A percentile compares a stretch with the other conserved stretches of the same genome.
Conservation (phyloP, 2,888 invertebrate genomes). For the Galerucella nymphaeae region DNA sequence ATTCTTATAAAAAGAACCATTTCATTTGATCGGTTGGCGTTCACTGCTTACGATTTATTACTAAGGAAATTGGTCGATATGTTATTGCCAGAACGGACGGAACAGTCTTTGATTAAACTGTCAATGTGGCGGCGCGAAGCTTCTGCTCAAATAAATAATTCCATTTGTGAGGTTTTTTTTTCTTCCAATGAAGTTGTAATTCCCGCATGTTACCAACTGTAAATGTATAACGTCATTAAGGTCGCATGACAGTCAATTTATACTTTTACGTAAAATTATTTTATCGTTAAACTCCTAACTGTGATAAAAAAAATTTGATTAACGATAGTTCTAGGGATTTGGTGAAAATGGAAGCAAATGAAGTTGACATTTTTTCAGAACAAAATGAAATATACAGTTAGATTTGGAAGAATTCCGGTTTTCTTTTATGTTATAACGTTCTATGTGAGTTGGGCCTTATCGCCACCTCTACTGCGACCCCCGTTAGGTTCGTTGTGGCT, state of each 20-base stretch:
- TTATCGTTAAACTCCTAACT: neutral
- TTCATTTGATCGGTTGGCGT: constrained; percentile 32
- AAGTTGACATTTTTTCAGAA: neutral
- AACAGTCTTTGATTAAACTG: constrained; percentile 45
- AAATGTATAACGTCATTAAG: constrained; percentile 2
- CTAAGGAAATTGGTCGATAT: constrained; percentile 44
- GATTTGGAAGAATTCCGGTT: no score
- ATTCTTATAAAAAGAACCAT: constrained; percentile 39
- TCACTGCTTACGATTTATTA: constrained; percentile 44
- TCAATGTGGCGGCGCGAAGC: constrained; percentile 37
- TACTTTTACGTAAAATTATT: neutral
- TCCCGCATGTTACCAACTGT: neutral
- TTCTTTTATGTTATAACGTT: no score
- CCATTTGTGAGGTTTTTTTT: constrained; percentile 35
- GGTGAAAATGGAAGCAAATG: neutral
- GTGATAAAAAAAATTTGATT: neutral
- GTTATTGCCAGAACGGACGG: constrained; percentile 40
- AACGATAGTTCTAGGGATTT: no score
- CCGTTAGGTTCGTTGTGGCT: no score
- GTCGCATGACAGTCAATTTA: neutral
- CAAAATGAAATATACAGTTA: no score
- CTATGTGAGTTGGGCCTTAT: no score
- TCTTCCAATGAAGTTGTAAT: neutral
- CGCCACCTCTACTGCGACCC: no score
- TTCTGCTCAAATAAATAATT: constrained; percentile 39